phyloP scores from a whole-genome alignment of 2,113 vertebrate genomes.

The Myotis brandtii region DNA sequence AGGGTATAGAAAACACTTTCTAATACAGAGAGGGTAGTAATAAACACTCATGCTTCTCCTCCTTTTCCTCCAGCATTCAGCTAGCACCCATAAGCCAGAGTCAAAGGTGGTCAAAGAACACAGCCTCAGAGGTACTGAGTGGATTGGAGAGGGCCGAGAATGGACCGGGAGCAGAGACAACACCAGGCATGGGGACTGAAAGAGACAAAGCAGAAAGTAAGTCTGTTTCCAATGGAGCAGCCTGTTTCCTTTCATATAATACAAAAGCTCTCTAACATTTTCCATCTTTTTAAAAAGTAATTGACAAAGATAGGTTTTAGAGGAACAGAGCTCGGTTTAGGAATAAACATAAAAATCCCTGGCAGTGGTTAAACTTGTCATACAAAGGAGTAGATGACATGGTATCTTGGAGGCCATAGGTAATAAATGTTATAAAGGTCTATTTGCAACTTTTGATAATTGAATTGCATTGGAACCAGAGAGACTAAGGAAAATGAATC shows the following conservation, averaged over 20 bases:
- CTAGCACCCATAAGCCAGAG: accelerated
- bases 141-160: background rate
- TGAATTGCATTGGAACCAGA: background rate
- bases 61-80: accelerated
- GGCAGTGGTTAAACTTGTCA: background rate
- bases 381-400: accelerated
- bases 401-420: accelerated
- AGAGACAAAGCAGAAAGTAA: accelerated
- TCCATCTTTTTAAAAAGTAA: background rate
- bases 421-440: accelerated
- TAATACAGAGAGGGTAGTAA: accelerated
- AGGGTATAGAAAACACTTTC: background rate
- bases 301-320: background rate
- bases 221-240: background rate
- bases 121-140: accelerated
- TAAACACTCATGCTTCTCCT: accelerated
- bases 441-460: accelerated
- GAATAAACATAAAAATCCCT: background rate
- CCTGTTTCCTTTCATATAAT: accelerated
- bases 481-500: background rate
- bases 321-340: background rate
- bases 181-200: accelerated
- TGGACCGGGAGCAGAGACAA: accelerated
- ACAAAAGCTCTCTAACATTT: background rate
- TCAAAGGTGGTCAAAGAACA: accelerated